phyloP scores from a whole-genome alignment of 2,113 vertebrate species.

The Galeopterus variegatus region DNA sequence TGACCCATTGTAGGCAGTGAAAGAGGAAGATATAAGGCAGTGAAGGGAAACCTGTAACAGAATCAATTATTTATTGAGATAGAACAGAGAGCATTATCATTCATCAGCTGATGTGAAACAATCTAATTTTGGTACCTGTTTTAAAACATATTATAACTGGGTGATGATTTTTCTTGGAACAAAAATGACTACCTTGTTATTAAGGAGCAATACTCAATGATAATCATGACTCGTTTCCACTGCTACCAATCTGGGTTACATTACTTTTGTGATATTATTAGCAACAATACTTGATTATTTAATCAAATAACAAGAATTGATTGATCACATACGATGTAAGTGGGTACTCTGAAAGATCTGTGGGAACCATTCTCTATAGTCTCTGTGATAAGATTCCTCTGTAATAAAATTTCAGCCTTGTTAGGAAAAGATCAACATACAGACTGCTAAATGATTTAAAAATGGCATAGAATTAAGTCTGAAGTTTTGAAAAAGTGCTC shows the following conservation, averaged over 20 bases:
- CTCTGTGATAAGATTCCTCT: neutral
- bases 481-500: neutral
- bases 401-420: neutral
- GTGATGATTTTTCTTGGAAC: neutral
- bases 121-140: neutral
- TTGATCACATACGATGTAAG: neutral
- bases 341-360: neutral
- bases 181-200: neutral
- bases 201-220: neutral
- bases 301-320: slow-evolving; percentile 12
- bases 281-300: neutral
- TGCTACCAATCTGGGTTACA: neutral
- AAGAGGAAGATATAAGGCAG: neutral
- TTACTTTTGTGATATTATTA: slow-evolving; percentile 41
- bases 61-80: slow-evolving; percentile 7
- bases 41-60: neutral
- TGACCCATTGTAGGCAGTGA: neutral
- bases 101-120: neutral
- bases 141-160: neutral
- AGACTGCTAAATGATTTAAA: slow-evolving; percentile 1
- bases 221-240: neutral
- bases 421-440: neutral
- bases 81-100: neutral
- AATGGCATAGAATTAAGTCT: neutral
- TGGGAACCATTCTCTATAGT: neutral